Evolutionary conservation across 2,113 vertebrate species (phyloP).

Genomic region (Leptodactylus fuscus): DNA sequence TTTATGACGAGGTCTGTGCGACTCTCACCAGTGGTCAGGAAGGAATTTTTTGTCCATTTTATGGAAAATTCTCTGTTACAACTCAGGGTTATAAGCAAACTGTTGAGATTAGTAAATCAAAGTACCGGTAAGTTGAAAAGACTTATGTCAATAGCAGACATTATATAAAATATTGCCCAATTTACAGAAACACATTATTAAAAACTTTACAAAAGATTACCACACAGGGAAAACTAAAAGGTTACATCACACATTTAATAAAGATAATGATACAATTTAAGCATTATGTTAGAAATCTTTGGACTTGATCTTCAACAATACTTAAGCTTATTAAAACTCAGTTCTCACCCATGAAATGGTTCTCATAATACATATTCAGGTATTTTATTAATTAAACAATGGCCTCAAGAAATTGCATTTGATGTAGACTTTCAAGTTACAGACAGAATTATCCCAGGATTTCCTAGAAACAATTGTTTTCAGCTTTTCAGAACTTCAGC

Average conservation of each 20-base stretch:
- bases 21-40: too few species aligned
- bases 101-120: too few species aligned
- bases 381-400: neutral
- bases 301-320: neutral
- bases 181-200: neutral
- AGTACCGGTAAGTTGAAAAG: too few species aligned
- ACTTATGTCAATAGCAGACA: neutral
- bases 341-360: neutral
- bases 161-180: neutral
- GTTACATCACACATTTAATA: neutral
- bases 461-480: neutral
- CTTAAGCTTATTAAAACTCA: slow-evolving; percentile 9
- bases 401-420: neutral
- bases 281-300: neutral
- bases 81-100: too few species aligned
- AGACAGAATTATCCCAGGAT: neutral
- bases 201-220: neutral
- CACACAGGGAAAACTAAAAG: neutral
- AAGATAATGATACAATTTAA: neutral
- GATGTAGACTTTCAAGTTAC: neutral
- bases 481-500: neutral
- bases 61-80: too few species aligned
- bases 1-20: too few species aligned
- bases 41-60: too few species aligned
- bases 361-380: slow-evolving; percentile 1